Evolutionary conservation across 2,888 invertebrate species (phyloP), one percentile per base, ranked within the genome.

Genomic region (Epistrophe eligans): DNA sequence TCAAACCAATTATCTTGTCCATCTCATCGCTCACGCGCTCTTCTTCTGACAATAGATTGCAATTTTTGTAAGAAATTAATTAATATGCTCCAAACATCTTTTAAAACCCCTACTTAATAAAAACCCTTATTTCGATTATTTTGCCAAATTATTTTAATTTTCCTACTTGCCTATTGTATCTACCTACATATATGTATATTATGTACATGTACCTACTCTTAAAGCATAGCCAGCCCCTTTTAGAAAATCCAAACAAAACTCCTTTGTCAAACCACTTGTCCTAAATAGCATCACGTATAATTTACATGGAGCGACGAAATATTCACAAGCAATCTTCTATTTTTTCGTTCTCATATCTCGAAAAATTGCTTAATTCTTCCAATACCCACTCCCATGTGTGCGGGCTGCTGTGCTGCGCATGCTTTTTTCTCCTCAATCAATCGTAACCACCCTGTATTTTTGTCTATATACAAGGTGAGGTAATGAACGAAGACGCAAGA

Each of bases 261-360:
- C 67, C 73, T 79, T 76, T 62, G 58, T 52, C 74, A 40, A 79
- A 84, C 70, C 73, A 85, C 82, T 85, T 85, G 85, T 85, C 77
- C 85, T 74, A 85, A 81, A 85, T 85, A 85, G 74, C 77, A 71
- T 79, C 82, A 85, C 77, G 77, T 85, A 77, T 45, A 50, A 9
- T 52, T 40, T 10, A 70, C 70, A 48, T 48, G 66, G 35, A 48
- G 48, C 17, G 17, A 55, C 55, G 77, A 77, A 64, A 77, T 74
- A 70, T 70, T 70, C 70, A 50, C 70, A 50, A 45, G 35, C 48
- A 45, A 50, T 50, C n/a, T 24, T 15, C 64, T 11, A 28, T 45
- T 48, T 28, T 48, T 64, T 64, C 13, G 17, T 5, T 19, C 38
- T 15, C 10, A 24, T 24, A 19, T 67, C 19, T 38, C 4, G 13